These are phyloP conservation scores for Drosophila sproati DNA, from an alignment of 1,140 invertebrate genomes.

Conservation along the genomic window DNA sequence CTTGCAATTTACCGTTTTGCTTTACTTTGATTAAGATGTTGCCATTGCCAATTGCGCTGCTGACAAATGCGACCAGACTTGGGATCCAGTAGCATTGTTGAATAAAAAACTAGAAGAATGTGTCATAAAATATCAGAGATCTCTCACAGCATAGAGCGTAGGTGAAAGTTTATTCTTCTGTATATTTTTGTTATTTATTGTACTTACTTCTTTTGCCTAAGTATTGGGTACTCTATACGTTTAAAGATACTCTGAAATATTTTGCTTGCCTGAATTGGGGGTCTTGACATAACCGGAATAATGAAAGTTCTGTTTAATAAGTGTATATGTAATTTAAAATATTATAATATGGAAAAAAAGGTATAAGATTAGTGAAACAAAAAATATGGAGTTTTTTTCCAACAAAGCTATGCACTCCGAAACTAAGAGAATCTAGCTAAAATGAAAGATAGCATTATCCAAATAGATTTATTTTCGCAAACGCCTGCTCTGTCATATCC, in stretches of 20 bases:
- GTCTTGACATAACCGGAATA: constrained; percentile 10
- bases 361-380: not conserved
- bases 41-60: constrained; percentile 26
- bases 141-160: constrained; percentile 33
- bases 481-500: constrained; percentile 49
- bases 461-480: constrained; percentile 56
- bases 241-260: constrained; percentile 10
- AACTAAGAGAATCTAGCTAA: not conserved
- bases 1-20: constrained; percentile 15
- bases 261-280: constrained; percentile 10
- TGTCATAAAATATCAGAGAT: constrained; percentile 41
- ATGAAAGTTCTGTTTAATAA: constrained; percentile 21
- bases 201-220: constrained; percentile 4
- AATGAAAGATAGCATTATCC: not conserved
- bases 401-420: not conserved
- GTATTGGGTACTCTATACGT: not conserved
- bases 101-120: constrained; percentile 25
- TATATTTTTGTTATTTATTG: not conserved
- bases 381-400: too few relatives aligned
- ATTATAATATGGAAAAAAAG: too few relatives aligned
- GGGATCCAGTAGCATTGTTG: constrained; percentile 1
- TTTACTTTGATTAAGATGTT: constrained; percentile 46
- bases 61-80: constrained; percentile 32
- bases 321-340: not conserved
- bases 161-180: constrained; percentile 46